Evolutionary conservation across 2,113 vertebrate genomes (phyloP).

Genomic region (Pimephales promelas): DNA sequence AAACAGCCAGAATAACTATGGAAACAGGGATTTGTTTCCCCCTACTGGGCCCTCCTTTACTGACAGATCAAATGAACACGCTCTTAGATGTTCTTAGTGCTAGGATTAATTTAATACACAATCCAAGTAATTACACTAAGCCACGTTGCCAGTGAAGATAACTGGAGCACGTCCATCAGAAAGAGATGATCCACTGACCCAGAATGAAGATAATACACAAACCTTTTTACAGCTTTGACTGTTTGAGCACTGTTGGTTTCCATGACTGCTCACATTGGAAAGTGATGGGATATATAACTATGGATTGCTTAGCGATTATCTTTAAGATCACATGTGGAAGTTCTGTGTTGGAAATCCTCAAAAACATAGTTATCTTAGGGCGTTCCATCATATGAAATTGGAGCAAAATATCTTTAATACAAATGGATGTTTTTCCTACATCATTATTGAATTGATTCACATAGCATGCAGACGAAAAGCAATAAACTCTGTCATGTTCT

Average conservation of each 20-base stretch:
- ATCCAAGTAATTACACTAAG: neutral
- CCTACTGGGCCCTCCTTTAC: too few relatives aligned
- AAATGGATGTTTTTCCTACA: too few relatives aligned
- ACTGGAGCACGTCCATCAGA: neutral
- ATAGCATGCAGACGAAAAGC: too few relatives aligned
- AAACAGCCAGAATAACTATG: too few relatives aligned
- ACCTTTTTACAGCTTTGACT: neutral
- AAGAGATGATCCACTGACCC: slow-evolving; percentile 1
- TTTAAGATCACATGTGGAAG: neutral
- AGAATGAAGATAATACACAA: slow-evolving; percentile 9
- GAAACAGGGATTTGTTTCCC: too few relatives aligned
- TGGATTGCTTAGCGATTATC: neutral
- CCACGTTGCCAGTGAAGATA: neutral
- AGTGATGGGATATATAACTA: neutral
- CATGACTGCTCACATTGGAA: neutral
- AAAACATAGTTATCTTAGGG: neutral
- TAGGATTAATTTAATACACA: neutral
- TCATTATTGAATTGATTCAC: too few relatives aligned
- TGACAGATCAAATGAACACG: neutral
- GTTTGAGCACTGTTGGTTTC: neutral
- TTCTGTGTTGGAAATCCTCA: neutral
- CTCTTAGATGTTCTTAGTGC: neutral
- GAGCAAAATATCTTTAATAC: too few relatives aligned
- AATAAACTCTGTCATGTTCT: too few relatives aligned
- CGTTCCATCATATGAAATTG: too few relatives aligned